phyloP scores from a whole-genome alignment of 2,113 vertebrate species.

The Phaethornis superciliosus region DNA sequence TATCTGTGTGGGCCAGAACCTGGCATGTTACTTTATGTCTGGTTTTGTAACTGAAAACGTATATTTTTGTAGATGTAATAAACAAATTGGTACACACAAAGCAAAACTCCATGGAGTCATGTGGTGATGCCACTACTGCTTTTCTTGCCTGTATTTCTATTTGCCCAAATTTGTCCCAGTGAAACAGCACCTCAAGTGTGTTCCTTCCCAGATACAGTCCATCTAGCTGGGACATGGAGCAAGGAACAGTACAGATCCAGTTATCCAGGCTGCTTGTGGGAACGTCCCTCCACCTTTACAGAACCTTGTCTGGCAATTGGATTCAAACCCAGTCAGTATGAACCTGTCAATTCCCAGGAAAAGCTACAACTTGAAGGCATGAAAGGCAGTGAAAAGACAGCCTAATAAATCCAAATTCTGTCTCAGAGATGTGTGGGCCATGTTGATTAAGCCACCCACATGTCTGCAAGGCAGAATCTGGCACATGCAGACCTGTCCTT shows the following conservation, averaged over 20 bases:
- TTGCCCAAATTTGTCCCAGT: background rate
- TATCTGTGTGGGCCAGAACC: background rate
- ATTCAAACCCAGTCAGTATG: background rate
- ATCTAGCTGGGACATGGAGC: background rate
- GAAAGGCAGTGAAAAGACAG: slow-evolving; percentile 38
- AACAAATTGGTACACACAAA: background rate
- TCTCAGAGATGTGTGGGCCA: slow-evolving; percentile 3
- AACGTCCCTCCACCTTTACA: background rate
- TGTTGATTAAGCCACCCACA: slow-evolving; percentile 43
- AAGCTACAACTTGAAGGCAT: background rate
- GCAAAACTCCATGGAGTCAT: background rate
- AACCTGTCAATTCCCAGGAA: background rate
- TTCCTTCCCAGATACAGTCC: background rate
- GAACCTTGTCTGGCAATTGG: background rate
- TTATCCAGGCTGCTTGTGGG: background rate
- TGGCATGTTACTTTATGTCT: background rate
- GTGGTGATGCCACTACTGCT: background rate
- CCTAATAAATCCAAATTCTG: slow-evolving; percentile 42
- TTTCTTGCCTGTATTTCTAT: background rate
- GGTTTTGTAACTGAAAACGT: background rate
- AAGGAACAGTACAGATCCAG: background rate
- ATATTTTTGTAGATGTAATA: background rate
- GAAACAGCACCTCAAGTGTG: background rate
- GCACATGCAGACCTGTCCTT: slow-evolving; percentile 15
- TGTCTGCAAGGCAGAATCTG: slow-evolving; percentile 18